Percentiles rank a stretch among this genome's conserved stretches.
These are phyloP conservation scores for Tylochromis polylepis DNA, from an alignment of 2,113 vertebrate species.

Conservation along the genomic window DNA sequence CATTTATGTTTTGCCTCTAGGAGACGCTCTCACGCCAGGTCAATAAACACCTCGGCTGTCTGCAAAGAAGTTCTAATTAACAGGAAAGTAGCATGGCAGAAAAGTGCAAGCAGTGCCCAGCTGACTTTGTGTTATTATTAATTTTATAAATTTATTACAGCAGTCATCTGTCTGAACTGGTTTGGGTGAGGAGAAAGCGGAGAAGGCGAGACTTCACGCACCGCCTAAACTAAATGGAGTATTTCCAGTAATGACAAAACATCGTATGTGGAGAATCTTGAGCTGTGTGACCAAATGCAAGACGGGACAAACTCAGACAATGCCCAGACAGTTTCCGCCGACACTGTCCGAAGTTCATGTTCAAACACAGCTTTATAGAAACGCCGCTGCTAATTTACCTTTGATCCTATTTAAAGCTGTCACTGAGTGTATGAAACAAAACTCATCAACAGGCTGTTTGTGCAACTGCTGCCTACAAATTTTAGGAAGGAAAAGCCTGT, in stretches of 20 bases:
- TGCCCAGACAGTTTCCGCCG: background rate
- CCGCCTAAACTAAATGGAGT: background rate
- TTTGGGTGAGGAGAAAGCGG: background rate
- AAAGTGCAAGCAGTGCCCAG: background rate
- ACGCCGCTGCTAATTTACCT: background rate
- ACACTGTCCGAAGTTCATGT: background rate
- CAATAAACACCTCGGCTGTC: background rate
- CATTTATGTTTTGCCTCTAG: background rate
- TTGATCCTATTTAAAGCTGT: background rate
- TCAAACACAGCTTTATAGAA: background rate
- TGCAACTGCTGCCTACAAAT: background rate
- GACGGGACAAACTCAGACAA: too few species aligned
- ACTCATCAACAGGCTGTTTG: background rate
- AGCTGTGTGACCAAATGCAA: fast-evolving
- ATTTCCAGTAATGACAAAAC: background rate
- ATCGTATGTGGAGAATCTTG: background rate
- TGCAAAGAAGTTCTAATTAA: background rate
- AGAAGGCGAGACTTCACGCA: background rate
- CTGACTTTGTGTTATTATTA: background rate
- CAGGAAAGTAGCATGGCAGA: fast-evolving
- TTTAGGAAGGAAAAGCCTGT: background rate
- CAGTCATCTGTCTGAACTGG: background rate
- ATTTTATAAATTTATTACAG: background rate
- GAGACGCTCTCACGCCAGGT: background rate
- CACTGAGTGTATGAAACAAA: background rate